These are phyloP conservation scores for Crambe crambe DNA, from an alignment of 37 sponge, comb jelly and placozoan genomes.

Conservation along the genomic window DNA sequence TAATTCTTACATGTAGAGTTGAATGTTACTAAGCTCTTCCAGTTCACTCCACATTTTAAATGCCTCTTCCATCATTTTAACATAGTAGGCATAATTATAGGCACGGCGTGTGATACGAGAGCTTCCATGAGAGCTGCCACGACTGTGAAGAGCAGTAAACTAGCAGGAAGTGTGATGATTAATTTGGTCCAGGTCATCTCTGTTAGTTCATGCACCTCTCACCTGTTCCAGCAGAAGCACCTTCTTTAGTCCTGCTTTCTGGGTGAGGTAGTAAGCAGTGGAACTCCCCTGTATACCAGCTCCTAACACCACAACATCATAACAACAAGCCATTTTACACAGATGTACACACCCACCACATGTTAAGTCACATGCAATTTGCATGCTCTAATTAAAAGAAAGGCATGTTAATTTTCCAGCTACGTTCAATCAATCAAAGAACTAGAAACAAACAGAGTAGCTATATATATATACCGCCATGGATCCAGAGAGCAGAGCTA, in stretches of 20 bases:
- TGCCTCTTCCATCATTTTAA: slow-evolving; percentile 79
- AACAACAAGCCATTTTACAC: no score
- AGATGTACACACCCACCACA: no score
- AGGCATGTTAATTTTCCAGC: no score
- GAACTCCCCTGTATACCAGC: slow-evolving; percentile 87
- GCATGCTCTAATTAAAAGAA: no score
- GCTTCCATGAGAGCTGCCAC: slow-evolving; percentile 91
- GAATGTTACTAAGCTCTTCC: slow-evolving; percentile 58
- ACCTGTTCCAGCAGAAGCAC: slow-evolving; percentile 84
- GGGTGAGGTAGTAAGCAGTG: slow-evolving; percentile 70
- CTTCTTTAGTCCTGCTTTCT: slow-evolving; percentile 25
- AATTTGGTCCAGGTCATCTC: no score
- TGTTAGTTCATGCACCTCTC: no score
- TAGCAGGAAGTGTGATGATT: slow-evolving; percentile 26
- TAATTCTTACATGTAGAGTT: slow-evolving; percentile 47
- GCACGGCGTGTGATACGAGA: slow-evolving; percentile 73
- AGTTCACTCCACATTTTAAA: slow-evolving; percentile 73
- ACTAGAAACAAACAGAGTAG: no score
- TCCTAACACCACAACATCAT: slow-evolving; percentile 71
- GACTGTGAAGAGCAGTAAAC: slow-evolving; percentile 77
- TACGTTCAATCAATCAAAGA: no score
- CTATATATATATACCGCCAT: no score
- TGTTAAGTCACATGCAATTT: no score
- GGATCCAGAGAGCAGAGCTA: not conserved
- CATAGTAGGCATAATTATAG: slow-evolving; percentile 57